A percentile compares a stretch with the other conserved stretches of the same genome.
These are phyloP conservation scores for Pao palembangensis DNA, from an alignment of 2,113 vertebrate species.

Conservation along the genomic window DNA sequence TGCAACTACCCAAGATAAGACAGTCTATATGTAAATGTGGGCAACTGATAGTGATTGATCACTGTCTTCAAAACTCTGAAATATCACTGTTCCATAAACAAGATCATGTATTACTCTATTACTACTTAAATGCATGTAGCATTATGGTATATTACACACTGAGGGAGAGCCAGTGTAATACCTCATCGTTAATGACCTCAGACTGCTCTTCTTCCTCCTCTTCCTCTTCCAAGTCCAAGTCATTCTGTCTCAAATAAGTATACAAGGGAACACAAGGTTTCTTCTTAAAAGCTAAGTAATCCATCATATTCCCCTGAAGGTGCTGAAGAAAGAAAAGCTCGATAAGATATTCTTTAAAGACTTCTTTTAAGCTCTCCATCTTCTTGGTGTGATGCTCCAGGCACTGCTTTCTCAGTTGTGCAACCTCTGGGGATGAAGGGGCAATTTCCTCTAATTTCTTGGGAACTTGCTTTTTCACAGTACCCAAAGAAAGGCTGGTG, in stretches of 20 bases:
- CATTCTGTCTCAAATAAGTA: conserved; percentile 91
- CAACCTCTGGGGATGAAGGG: conserved; percentile 86
- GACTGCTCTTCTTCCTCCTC: conserved; percentile 96
- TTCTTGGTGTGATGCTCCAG: conserved; percentile 89
- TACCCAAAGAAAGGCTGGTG: conserved; percentile 57
- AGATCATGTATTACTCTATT: neutral
- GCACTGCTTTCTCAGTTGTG: conserved; percentile 89
- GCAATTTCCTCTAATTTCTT: conserved; percentile 93
- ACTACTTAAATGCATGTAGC: neutral
- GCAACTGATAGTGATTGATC: no score
- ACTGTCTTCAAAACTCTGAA: no score
- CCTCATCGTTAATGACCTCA: conserved; percentile 95
- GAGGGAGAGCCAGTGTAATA: conserved; percentile 55
- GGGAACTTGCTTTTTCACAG: conserved; percentile 79
- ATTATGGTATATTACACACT: neutral
- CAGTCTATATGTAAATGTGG: no score
- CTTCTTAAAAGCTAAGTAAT: conserved; percentile 94
- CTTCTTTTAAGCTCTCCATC: conserved; percentile 87
- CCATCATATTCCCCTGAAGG: conserved; percentile 99
- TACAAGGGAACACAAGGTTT: conserved; percentile 90
- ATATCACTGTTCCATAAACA: no score
- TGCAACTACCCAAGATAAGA: no score
- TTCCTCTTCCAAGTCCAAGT: conserved; percentile 93
- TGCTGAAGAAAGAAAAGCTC: conserved; percentile 98
- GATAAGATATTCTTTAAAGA: conserved; percentile 90